Conservation (phyloP, 2,113 vertebrate genomes). For the Coptodon rendalli region DNA sequence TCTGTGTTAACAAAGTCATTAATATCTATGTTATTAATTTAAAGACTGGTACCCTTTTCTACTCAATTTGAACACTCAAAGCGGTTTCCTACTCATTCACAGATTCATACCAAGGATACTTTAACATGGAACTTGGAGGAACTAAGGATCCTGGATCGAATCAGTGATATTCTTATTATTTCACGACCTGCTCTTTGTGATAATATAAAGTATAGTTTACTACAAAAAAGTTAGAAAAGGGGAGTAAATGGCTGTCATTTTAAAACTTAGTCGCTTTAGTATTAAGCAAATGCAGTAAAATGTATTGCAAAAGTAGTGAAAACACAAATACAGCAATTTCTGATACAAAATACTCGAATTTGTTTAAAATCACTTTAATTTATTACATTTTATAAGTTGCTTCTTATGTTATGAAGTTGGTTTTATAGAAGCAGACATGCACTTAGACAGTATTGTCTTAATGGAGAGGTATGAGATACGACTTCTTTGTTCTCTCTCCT, state of each 20-base stretch:
- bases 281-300: background rate
- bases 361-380: background rate
- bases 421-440: background rate
- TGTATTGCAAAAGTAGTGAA: background rate
- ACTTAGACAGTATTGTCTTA: background rate
- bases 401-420: background rate
- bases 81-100: background rate
- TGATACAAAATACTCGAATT: background rate
- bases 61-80: background rate
- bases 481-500: background rate
- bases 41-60: background rate
- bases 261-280: fast-evolving
- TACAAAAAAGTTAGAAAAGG: background rate
- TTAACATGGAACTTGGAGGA: fast-evolving
- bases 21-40: background rate
- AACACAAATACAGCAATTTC: background rate
- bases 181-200: background rate
- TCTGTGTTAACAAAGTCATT: background rate
- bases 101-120: background rate
- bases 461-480: background rate
- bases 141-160: background rate
- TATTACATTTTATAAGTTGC: background rate
- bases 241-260: fast-evolving
- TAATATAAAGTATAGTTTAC: background rate
- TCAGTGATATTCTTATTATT: background rate